Conservation (phyloP, 2,888 invertebrate genomes). For the Abrostola triplasia region DNA sequence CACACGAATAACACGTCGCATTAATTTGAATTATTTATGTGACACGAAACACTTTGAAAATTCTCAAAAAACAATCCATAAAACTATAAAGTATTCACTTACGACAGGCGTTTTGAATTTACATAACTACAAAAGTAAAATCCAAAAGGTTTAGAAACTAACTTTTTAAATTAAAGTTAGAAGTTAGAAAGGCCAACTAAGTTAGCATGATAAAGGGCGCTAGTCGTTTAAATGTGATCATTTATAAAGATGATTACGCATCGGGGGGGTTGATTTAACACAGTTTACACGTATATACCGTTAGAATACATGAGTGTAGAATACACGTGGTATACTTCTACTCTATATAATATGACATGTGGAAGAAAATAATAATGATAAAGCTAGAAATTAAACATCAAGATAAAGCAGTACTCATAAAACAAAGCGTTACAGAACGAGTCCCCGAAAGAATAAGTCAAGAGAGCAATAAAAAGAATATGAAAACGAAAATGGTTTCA, state of each 20-base stretch:
- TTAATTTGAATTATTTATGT: conserved; percentile 60
- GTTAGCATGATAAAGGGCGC: too few species aligned
- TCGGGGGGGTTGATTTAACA: too few species aligned
- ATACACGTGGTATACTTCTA: too few species aligned
- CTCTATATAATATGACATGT: too few species aligned
- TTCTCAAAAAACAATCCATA: conserved; percentile 32
- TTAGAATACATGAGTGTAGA: too few species aligned
- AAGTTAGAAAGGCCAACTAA: too few species aligned
- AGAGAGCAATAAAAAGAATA: conserved; percentile 38
- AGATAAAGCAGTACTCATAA: not conserved
- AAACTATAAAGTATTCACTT: conserved; percentile 11
- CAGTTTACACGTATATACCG: too few species aligned
- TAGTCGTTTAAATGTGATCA: too few species aligned
- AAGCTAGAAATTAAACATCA: not conserved
- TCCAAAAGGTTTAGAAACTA: too few species aligned
- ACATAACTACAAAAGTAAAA: conserved; percentile 14
- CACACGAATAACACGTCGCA: conserved; percentile 57
- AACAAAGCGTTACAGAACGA: conserved; percentile 19
- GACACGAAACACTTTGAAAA: conserved; percentile 40
- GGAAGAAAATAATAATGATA: too few species aligned
- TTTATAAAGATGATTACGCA: too few species aligned
- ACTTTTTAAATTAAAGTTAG: too few species aligned
- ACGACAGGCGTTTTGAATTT: conserved; percentile 18
- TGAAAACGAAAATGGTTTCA: conserved; percentile 45
- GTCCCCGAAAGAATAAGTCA: conserved; percentile 26